Evolutionary conservation across 2,797 vertebrate species (phyloP), one percentile per base, ranked within the genome.

Genomic region (Coilia nasus): DNA sequence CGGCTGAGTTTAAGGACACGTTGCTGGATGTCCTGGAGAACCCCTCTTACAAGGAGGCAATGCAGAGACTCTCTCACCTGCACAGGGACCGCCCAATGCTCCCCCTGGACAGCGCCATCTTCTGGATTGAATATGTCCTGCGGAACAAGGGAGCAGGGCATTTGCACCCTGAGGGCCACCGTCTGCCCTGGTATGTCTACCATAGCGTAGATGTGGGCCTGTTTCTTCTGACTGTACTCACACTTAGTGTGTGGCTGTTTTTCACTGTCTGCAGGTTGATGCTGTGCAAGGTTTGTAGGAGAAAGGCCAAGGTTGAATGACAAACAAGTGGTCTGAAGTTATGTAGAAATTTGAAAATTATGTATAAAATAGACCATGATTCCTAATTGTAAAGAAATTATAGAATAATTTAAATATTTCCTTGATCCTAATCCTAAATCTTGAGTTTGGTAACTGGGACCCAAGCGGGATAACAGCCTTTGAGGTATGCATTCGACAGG

Each of bases 81-180:
- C 93, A 94, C 57, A 86, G 9, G 0, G 93, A 95, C 59, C 67
- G n/a, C 0, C 91, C 89, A 0, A 9, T 90, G 82, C 82, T 89
- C n/a, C 90, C 91, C 0, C 88, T 94, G 85, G 93, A 94, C 19
- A 90, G 86, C 0, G 93, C 92, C 71, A 87, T 91, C 81, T 95
- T 93, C 88, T 95, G 94, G 93, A 94, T 93, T 14, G 93, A 95
- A 88, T 95, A 93, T 0, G 92, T 94, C 19, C 91, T 94, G 56
- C 92, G 94, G 80, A 90, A 95, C 88, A 91, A 91, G 86, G 93
- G 94, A 56, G 93, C 92, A 0, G 23, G 62, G 9, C 93, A 95
- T 85, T 81, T 95, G 5, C 83, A 81, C 7, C 71, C 93, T 0
- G 91, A 35, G 81, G 90, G 86, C 54, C 81, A 82, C 41, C 56